phyloP scores from a whole-genome alignment of 2,113 vertebrate genomes.

The Zapus hudsonius region DNA sequence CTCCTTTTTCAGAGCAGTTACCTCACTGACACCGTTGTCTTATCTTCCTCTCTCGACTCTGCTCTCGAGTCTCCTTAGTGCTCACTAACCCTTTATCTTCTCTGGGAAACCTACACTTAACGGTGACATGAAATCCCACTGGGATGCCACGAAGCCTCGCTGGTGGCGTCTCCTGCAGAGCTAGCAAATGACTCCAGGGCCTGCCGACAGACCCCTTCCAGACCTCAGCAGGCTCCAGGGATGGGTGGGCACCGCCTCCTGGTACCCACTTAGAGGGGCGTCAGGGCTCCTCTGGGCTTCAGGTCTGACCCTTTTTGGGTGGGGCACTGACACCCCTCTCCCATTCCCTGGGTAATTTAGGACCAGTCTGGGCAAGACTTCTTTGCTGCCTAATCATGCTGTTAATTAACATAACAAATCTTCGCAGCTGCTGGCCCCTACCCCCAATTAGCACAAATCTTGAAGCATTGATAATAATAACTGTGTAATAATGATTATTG shows the following conservation, averaged over 20 bases:
- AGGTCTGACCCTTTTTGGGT: background rate
- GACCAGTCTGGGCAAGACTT: slow-evolving; percentile 69
- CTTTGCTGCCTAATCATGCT: slow-evolving; percentile 73
- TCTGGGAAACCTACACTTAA: slow-evolving; percentile 39
- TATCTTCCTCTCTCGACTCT: background rate
- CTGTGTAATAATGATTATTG: slow-evolving; percentile 62
- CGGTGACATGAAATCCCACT: slow-evolving; percentile 21
- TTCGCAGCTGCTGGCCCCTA: slow-evolving; percentile 79
- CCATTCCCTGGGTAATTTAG: slow-evolving; percentile 9
- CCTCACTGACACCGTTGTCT: slow-evolving; percentile 40
- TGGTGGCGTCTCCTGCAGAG: background rate
- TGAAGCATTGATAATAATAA: slow-evolving; percentile 60
- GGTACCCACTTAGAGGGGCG: background rate
- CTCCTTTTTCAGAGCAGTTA: slow-evolving; percentile 22
- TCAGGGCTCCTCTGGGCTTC: background rate
- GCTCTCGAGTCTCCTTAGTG: background rate
- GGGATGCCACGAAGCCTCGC: background rate
- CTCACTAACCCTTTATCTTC: slow-evolving; percentile 45
- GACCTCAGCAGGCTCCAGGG: background rate
- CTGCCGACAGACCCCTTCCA: background rate
- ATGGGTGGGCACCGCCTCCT: background rate
- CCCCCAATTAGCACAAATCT: slow-evolving; percentile 63
- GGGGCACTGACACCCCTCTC: too few species aligned
- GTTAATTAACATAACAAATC: slow-evolving; percentile 87
- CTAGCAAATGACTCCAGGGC: background rate